Evolutionary conservation across 2,797 vertebrate genomes (phyloP).

Genomic region (Coregonus suidteri): DNA sequence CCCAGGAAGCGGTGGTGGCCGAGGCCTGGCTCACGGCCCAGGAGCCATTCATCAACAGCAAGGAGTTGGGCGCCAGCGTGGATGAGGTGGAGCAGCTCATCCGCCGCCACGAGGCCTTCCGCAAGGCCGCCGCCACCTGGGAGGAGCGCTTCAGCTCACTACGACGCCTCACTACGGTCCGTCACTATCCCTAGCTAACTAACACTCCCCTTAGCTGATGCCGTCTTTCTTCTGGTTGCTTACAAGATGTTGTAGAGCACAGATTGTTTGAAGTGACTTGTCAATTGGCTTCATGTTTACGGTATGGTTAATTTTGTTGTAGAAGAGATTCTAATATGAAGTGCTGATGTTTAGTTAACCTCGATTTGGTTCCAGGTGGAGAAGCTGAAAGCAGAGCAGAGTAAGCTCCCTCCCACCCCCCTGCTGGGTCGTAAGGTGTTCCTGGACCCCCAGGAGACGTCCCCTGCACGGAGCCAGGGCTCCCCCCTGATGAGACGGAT

Average conservation of each 20-base stretch:
- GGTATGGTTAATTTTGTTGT: too few species aligned
- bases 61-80: constrained; percentile 88
- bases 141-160: constrained; percentile 95
- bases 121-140: constrained; percentile 91
- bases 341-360: neutral
- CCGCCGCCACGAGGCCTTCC: constrained; percentile 89
- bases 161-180: constrained; percentile 88
- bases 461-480: constrained; percentile 59
- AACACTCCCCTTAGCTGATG: neutral
- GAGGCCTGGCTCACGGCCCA: constrained; percentile 94
- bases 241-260: neutral
- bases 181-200: neutral
- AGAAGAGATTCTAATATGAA: neutral
- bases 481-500: constrained; percentile 77
- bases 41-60: constrained; percentile 87
- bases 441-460: constrained; percentile 80
- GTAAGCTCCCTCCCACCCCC: constrained; percentile 87
- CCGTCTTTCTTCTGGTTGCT: neutral
- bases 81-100: constrained; percentile 96
- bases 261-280: neutral
- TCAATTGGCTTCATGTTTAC: too few species aligned
- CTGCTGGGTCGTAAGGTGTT: constrained; percentile 90
- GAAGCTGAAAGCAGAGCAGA: constrained; percentile 88
- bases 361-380: constrained; percentile 78
- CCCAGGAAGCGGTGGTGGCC: constrained; percentile 93